Evolutionary conservation across 2,113 vertebrate species (phyloP).

Genomic region (Hipposideros armiger): DNA sequence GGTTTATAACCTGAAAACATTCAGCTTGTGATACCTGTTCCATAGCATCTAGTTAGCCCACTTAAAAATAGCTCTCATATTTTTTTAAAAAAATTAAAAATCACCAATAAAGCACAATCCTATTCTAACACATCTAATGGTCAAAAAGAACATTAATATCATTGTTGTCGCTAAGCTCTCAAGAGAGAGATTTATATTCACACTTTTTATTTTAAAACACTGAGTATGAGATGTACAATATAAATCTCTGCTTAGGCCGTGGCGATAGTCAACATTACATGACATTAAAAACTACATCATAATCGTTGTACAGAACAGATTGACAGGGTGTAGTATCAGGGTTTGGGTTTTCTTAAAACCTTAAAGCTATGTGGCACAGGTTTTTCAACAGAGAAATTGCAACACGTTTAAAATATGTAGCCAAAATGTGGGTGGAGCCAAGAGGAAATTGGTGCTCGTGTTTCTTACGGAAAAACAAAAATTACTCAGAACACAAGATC

Average conservation of each 20-base stretch:
- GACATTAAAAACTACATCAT: slow-evolving; percentile 47
- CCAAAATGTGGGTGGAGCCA: slow-evolving; percentile 79
- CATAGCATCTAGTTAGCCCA: not conserved
- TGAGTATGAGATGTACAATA: not conserved
- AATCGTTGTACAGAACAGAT: slow-evolving; percentile 37
- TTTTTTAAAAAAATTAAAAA: slow-evolving; percentile 28
- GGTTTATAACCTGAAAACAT: not conserved
- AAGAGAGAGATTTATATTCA: not conserved
- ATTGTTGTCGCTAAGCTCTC: not conserved
- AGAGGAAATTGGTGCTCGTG: slow-evolving; percentile 70
- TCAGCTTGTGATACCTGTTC: not conserved
- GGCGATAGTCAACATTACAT: not conserved
- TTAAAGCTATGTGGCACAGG: slow-evolving; percentile 54
- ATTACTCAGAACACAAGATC: slow-evolving; percentile 8
- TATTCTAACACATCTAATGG: not conserved
- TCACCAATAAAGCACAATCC: not conserved
- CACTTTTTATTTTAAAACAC: not conserved
- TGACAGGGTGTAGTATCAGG: slow-evolving; percentile 54
- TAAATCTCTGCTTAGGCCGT: slow-evolving; percentile 25
- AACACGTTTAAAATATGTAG: slow-evolving; percentile 63
- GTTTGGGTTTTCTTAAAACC: slow-evolving; percentile 77
- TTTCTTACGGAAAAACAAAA: slow-evolving; percentile 71
- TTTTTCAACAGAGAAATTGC: slow-evolving; percentile 77
- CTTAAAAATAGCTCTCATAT: not conserved
- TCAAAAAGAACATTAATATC: not conserved